Base-by-base conservation (phyloP, 2,797 vertebrate genomes). In the Emydoidea blandingii region DNA sequence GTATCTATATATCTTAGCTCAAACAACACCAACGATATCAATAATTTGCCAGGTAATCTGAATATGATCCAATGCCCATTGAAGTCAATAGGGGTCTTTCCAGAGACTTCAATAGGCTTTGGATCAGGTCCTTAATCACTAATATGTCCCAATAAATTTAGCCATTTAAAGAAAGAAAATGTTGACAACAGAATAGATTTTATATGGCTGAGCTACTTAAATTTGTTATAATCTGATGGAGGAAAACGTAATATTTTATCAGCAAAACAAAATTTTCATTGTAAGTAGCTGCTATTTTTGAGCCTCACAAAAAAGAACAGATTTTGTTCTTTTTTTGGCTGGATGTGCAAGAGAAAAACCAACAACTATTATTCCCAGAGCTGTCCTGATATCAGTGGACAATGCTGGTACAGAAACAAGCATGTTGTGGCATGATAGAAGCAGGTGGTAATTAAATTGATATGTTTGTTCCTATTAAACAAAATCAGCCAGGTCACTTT, bases 381-480 rank as follows among this genome's bases (percentile, higher is more conserved):
- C 52, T 90, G 6, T 59, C 52, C 15, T 41, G 54, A 21, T 72
- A 79, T 49, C 25, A 31, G 57, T 49, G 74, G 57, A 91, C 34
- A 88, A 29, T n/a, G 65, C 34, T 86, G 12, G n/a, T n/a, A 54
- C 3, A 56, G 83, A 91, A 95, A 92, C 65, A 41, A 88, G 16
- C 34, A 50, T 41, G 25, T 81, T 92, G 88, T 95, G 79, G 12
- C 47, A 59, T 1, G 5, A 92, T 25, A 89, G 37, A 23, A 85
- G 18, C 47, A 74, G 79, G 6, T 53, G 31, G 88, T 62, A 84
- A 80, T 95, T 84, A 94, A 83, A 19, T 9, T 89, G 57, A 82
- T 87, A n/a, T 54, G 87, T 92, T 93, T 94, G 2, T 74, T 85
- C 65, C 80, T 93, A 34, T 68, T 84, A 82, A 87, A 79, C 18